These are phyloP conservation scores for Drosophila glabriapex DNA, from an alignment of 2,888 invertebrate genomes.

Conservation along the genomic window DNA sequence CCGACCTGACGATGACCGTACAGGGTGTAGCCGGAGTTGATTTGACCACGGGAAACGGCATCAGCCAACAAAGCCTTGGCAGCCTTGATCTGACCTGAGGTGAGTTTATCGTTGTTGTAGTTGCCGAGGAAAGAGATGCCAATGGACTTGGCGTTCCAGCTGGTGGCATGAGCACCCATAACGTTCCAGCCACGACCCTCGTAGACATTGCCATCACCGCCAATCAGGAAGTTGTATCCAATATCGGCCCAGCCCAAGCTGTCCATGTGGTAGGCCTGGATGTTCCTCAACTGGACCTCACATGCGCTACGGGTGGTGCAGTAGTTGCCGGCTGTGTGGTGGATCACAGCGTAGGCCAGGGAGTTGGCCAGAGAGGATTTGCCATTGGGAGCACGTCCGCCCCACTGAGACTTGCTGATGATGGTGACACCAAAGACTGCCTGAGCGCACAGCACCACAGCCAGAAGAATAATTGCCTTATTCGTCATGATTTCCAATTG, in stretches of 20 bases:
- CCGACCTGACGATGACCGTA: conserved; percentile 82
- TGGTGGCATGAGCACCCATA: conserved; percentile 80
- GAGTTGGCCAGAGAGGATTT: conserved; percentile 59
- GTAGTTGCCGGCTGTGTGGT: conserved; percentile 80
- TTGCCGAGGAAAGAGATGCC: conserved; percentile 83
- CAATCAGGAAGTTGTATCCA: conserved; percentile 82
- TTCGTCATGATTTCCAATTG: conserved; percentile 63
- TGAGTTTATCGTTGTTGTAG: conserved; percentile 70
- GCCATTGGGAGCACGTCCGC: conserved; percentile 73
- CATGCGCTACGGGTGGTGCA: conserved; percentile 74
- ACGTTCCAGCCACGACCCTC: conserved; percentile 82
- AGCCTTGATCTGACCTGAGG: conserved; percentile 66
- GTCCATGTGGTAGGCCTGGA: conserved; percentile 82
- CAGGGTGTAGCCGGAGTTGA: conserved; percentile 72
- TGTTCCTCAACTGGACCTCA: conserved; percentile 74
- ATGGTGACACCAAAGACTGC: conserved; percentile 69
- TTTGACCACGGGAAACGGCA: conserved; percentile 73
- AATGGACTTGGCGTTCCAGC: conserved; percentile 80
- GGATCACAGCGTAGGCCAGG: conserved; percentile 76
- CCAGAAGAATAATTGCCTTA: conserved; percentile 63
- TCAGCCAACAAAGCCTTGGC: conserved; percentile 73
- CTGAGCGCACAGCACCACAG: conserved; percentile 65
- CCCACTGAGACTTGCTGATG: conserved; percentile 77
- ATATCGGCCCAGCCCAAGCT: conserved; percentile 82
- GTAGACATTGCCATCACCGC: conserved; percentile 83